These are phyloP conservation scores for Phaethon lepturus DNA, from an alignment of 2,113 vertebrate species.

Conservation along the genomic window DNA sequence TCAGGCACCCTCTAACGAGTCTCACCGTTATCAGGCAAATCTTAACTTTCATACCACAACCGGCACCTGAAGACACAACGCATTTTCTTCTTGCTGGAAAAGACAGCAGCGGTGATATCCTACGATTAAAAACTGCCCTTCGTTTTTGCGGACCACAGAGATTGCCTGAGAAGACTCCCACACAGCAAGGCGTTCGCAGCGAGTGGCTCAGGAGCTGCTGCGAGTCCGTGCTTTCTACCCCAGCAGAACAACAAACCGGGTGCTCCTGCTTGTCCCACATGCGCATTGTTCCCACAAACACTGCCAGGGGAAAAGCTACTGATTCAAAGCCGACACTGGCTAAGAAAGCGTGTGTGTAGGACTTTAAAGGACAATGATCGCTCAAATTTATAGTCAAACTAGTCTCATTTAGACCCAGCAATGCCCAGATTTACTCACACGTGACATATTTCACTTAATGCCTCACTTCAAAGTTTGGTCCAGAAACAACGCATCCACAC, in stretches of 20 bases:
- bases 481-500: background rate
- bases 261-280: background rate
- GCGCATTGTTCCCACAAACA: background rate
- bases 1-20: background rate
- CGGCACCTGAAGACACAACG: background rate
- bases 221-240: background rate
- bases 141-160: background rate
- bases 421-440: background rate
- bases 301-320: background rate
- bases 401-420: background rate
- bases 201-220: background rate
- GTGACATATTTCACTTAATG: background rate
- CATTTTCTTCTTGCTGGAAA: background rate
- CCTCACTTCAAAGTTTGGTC: background rate
- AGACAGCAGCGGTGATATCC: background rate
- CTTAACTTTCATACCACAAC: background rate
- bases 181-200: accelerated
- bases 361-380: accelerated
- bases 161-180: background rate
- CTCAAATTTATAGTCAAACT: background rate
- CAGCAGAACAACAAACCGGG: background rate
- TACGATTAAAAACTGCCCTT: accelerated
- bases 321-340: background rate
- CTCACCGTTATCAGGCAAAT: background rate
- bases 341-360: background rate